phyloP scores from a whole-genome alignment of 2,113 vertebrate genomes.

The Siphamia tubifer region DNA sequence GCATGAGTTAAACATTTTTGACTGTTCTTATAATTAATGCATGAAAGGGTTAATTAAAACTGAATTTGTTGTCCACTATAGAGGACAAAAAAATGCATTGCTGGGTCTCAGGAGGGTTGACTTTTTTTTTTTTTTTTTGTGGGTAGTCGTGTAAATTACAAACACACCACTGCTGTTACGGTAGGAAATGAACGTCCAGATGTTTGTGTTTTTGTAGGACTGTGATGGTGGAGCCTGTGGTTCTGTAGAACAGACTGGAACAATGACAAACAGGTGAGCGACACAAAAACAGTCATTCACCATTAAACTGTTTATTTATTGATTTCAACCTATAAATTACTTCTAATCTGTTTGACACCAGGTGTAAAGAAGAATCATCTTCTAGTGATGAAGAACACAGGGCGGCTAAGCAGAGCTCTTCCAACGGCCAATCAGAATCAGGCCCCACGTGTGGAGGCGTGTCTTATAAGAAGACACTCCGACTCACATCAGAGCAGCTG shows the following conservation, averaged over 20 bases:
- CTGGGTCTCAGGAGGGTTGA: too few species aligned
- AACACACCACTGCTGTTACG: too few species aligned
- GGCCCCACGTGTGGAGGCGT: slow-evolving; percentile 72
- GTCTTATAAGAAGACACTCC: slow-evolving; percentile 93
- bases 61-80: too few species aligned
- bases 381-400: slow-evolving; percentile 91
- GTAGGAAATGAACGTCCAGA: neutral
- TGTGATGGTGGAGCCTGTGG: slow-evolving; percentile 50
- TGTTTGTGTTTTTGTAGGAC: slow-evolving; percentile 50
- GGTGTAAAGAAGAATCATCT: slow-evolving; percentile 90
- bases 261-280: slow-evolving; percentile 52
- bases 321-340: neutral
- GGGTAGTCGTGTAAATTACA: neutral
- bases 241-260: slow-evolving; percentile 53
- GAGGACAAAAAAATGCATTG: too few species aligned
- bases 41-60: too few species aligned
- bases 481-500: slow-evolving; percentile 93
- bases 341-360: slow-evolving; percentile 53
- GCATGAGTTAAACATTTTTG: too few species aligned
- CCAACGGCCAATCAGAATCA: slow-evolving; percentile 69
- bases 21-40: too few species aligned
- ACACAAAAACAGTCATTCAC: too few species aligned
- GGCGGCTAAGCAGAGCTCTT: slow-evolving; percentile 70
- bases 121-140: too few species aligned
- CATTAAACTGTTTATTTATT: too few species aligned